phyloP scores from a whole-genome alignment of 1,140 invertebrate genomes.

The Zaprionus davidi region DNA sequence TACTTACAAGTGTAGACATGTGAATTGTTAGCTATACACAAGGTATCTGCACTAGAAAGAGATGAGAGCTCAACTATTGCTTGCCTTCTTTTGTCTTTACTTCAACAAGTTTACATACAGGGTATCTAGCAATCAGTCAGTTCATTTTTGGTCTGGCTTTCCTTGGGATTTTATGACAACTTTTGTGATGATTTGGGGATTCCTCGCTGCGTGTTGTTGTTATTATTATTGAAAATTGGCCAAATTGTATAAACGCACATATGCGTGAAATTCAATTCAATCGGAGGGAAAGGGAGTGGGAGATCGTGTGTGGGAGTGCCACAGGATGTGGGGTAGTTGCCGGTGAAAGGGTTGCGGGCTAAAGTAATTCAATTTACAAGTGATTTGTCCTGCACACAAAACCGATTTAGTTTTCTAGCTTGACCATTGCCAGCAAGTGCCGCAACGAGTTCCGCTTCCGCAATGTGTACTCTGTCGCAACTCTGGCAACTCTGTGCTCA shows the following conservation, averaged over 20 bases:
- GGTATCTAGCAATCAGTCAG: conserved; percentile 20
- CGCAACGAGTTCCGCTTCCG: background rate
- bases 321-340: conserved; percentile 14
- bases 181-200: conserved; percentile 68
- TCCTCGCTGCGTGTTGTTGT: conserved; percentile 57
- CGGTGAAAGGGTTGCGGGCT: conserved; percentile 64
- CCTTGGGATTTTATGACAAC: conserved; percentile 64
- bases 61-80: background rate
- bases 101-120: background rate
- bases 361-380: conserved; percentile 83
- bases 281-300: conserved; percentile 29
- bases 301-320: background rate
- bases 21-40: background rate
- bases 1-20: background rate
- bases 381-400: conserved; percentile 79
- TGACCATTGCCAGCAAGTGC: conserved; percentile 58
- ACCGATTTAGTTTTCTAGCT: conserved; percentile 70
- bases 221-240: conserved; percentile 81
- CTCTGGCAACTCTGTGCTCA: conserved; percentile 43
- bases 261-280: conserved; percentile 83
- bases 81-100: background rate
- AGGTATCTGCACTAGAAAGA: background rate
- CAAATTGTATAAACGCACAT: conserved; percentile 83
- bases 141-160: conserved; percentile 1
- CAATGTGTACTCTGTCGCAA: background rate